These are phyloP conservation scores for Sclerurus mexicanus DNA, from an alignment of 2,113 vertebrate genomes.

Conservation along the genomic window DNA sequence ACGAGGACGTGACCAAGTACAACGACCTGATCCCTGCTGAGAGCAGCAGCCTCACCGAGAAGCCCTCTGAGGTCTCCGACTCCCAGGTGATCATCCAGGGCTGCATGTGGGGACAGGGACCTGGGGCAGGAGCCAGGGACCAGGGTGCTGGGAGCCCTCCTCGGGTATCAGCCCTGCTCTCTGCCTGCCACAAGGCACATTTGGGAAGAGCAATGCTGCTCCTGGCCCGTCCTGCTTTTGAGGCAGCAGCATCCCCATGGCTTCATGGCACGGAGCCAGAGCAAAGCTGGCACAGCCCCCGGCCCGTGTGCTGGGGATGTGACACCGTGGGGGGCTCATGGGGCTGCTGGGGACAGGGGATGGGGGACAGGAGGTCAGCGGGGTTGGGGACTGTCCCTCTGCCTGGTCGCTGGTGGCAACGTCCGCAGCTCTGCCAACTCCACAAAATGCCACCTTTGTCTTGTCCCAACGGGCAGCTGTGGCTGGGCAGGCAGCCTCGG, in stretches of 20 bases:
- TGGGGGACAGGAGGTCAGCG: not conserved
- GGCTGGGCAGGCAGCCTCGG: not conserved
- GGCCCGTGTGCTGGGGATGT: not conserved
- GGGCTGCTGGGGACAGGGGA: not conserved
- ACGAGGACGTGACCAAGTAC: conserved; percentile 97
- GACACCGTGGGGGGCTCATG: not conserved
- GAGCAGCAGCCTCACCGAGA: conserved; percentile 96
- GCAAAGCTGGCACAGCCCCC: not conserved
- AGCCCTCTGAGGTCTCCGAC: conserved; percentile 93
- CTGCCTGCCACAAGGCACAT: accelerated
- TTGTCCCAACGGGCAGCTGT: not conserved
- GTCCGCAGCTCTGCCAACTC: not conserved
- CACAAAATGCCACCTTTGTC: conserved; percentile 21
- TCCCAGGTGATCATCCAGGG: conserved; percentile 81
- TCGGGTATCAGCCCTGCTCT: accelerated
- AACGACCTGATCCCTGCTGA: conserved; percentile 94
- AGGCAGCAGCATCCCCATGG: not conserved
- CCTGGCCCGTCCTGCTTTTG: not conserved
- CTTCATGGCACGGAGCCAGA: accelerated
- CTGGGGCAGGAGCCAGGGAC: not conserved
- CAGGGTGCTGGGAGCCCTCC: not conserved
- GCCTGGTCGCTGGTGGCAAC: conserved; percentile 43
- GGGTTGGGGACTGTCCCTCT: not conserved
- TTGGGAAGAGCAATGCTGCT: not conserved
- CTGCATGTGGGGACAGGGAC: accelerated